Base-by-base conservation (phyloP, 1,140 invertebrate species). In the Drosophila arawakana region DNA sequence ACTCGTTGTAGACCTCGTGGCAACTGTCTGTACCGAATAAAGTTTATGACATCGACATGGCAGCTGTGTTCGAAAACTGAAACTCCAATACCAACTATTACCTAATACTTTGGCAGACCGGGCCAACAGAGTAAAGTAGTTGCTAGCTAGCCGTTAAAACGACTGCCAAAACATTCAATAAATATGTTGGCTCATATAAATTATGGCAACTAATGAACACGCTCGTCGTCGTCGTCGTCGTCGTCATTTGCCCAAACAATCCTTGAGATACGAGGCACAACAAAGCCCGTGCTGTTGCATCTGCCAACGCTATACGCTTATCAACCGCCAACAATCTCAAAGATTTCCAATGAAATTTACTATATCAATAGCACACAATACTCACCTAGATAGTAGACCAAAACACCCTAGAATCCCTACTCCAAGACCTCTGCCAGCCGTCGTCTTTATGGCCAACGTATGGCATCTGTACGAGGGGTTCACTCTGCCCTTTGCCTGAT, bases 111-210 rank as follows among this genome's bases (percentile, higher is more conserved):
- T 37, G 15, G 21, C 4, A 13, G 46, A 49, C 46, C 47, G 35
- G 52, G 50, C 57, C 62, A 57, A 59, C 9, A 55, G 39, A 41
- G 25, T 34, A 30, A 5, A 63, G 46, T 35, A 49, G 55, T 37
- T 35, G 47, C 35, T 39, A 68, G 52, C 35, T 75, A 80, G 83
- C 83, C 83, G 84, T 86, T 86, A 80, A 88, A 88, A 55, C 63
- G 80, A 77, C 83, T 86, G 84, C 83, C 83, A 86, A 86, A 86
- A 86, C 83, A 86, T 86, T 88, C 83, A 88, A 88, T 86, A 86
- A 86, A 88, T 86, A 86, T 89, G 76, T 86, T 86, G 84, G 83
- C 73, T 82, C 80, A 83, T 88, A 86, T 86, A 86, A 86, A 86
- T 88, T 86, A 86, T 86, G 83, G 76, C 67, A 67, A 73, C 83